Conservation (phyloP, 2,113 vertebrate species). For the Phoxinus phoxinus region DNA sequence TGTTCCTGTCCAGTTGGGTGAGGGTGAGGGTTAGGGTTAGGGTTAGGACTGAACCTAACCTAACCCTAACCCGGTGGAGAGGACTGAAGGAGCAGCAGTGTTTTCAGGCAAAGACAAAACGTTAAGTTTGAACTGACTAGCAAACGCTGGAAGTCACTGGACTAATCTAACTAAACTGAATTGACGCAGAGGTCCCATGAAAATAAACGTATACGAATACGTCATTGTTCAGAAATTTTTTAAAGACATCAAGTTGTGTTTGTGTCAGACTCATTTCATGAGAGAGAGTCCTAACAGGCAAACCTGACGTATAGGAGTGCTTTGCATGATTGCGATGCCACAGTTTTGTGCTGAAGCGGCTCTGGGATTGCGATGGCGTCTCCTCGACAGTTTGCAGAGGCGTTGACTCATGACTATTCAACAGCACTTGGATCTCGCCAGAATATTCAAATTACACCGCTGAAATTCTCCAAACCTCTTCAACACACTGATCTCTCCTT, state of each 20-base stretch:
- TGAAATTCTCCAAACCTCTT: conserved; percentile 3
- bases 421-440: neutral
- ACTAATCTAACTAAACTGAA: neutral
- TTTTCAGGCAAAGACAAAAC: too few species aligned
- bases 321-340: too few species aligned
- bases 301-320: neutral
- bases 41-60: too few species aligned
- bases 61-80: too few species aligned
- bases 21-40: too few species aligned
- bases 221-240: too few species aligned
- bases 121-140: too few species aligned
- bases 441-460: neutral
- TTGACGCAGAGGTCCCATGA: too few species aligned
- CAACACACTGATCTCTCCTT: neutral
- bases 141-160: too few species aligned
- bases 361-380: neutral
- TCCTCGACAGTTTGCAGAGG: neutral
- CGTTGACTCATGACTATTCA: conserved; percentile 2
- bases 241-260: neutral
- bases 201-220: neutral
- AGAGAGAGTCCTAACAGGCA: neutral
- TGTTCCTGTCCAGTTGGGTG: too few species aligned
- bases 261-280: neutral
- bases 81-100: too few species aligned
- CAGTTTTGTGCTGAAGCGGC: neutral